Evolutionary conservation across 1,140 invertebrate genomes (phyloP).

Genomic region (Stegodyphus dumicola): DNA sequence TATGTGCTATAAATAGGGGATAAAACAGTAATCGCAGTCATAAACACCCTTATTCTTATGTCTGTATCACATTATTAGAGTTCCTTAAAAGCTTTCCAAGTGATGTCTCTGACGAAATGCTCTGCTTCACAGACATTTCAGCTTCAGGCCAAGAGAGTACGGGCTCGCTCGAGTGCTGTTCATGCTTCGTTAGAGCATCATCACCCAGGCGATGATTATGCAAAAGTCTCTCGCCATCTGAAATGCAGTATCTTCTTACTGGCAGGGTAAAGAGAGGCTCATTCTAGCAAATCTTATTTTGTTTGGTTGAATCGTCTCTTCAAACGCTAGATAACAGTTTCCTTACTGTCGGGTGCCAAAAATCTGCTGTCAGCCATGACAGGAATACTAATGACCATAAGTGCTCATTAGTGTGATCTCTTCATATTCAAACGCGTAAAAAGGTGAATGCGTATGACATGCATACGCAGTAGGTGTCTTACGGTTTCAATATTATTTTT

Average conservation of each 20-base stretch:
- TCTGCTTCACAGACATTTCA: not conserved
- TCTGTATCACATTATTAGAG: not conserved
- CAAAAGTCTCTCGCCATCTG: not conserved
- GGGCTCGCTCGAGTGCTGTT: not conserved
- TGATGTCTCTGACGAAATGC: not conserved
- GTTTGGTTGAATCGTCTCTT: too few species aligned
- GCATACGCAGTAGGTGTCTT: too few species aligned
- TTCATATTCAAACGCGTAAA: too few species aligned
- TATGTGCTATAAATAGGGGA: not conserved
- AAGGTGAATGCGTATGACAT: too few species aligned
- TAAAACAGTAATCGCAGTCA: not conserved
- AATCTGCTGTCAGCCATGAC: too few species aligned
- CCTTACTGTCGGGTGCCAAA: too few species aligned
- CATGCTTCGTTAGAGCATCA: constrained; percentile 3
- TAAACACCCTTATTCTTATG: not conserved
- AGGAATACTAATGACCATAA: too few species aligned
- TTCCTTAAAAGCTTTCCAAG: not conserved
- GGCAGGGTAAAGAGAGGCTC: not conserved
- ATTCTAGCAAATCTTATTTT: too few species aligned
- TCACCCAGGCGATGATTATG: constrained; percentile 20
- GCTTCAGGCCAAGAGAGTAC: not conserved
- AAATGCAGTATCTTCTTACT: not conserved
- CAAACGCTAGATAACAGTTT: too few species aligned
- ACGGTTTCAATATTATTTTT: too few species aligned
- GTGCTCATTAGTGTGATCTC: too few species aligned